Base-by-base conservation (phyloP, 1,140 invertebrate genomes). In the Aphaenogaster rudis region DNA sequence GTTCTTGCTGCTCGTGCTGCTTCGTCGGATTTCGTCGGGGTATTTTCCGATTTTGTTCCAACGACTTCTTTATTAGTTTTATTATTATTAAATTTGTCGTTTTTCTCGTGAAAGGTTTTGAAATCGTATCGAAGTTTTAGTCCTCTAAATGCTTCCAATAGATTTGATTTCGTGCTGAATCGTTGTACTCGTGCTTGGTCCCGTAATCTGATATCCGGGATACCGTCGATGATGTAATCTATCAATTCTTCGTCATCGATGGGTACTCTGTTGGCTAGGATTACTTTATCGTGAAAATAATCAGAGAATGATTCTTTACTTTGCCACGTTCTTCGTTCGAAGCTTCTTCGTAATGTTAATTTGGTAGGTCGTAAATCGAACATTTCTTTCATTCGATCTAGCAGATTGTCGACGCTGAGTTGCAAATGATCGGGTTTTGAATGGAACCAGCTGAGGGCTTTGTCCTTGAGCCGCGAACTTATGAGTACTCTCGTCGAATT, bases 221-320 rank as follows among this genome's bases (percentile, higher is more conserved):
- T 45, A 8, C 0, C 42, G 8, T 45, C 42, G 8, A 45, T 45
- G 42, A 45, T 5, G 42, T 45, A 72, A 13, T 72, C 69, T 1
- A 50, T 50, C 21, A 72, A 9, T 50, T 72, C 69, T 33, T 72
- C 17, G 4, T 48, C 21, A 1, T 48, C 45, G 6, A 72, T 13
- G 1, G 69, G 69, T n/a, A 13, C 45, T 3, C 28, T 5, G 28
- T 72, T 72, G 3, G 69, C 69, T 15, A 72, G 17, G 1, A 72
- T 72, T 33, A 72, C 3, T 13, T 72, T 72, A 21, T 72, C 45
- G 45, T 72, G 39, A 33, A 9, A 72, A 48, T 72, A 50, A 9
- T 72, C 69, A 8, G 7, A 17, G 45, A 72, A 48, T n/a, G 28
- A 45, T 48, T 72, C 48, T 0, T 15, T 39, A 1, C 9, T 17